Conservation (phyloP, 2,797 vertebrate genomes). For the Molothrus aeneus region DNA sequence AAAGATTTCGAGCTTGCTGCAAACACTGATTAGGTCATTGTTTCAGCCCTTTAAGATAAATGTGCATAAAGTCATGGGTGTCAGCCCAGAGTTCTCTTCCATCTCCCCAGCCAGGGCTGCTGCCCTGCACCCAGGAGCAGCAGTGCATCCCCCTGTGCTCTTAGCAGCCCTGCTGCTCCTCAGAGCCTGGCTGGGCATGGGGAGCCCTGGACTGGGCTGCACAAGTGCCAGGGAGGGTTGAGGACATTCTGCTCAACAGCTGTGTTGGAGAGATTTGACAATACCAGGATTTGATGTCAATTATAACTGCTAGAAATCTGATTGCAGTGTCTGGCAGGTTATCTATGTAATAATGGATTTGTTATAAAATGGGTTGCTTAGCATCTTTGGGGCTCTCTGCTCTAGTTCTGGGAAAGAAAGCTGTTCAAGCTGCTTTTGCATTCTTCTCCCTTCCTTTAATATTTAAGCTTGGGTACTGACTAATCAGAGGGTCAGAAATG, state of each 20-base stretch:
- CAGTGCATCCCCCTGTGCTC: neutral
- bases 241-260: constrained; percentile 10
- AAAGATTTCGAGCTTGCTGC: constrained; percentile 3
- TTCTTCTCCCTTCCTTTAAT: neutral
- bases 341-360: neutral
- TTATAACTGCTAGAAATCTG: constrained; percentile 25
- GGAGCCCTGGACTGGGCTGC: neutral
- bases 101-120: neutral
- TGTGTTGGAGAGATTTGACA: constrained; percentile 21
- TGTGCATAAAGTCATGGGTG: constrained; percentile 2
- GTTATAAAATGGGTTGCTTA: constrained; percentile 12
- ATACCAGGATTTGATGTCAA: neutral
- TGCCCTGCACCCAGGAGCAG: neutral
- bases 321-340: constrained; percentile 26
- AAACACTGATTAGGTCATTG: neutral
- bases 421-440: neutral
- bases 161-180: constrained; percentile 5
- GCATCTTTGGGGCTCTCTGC: neutral
- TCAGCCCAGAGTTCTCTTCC: neutral
- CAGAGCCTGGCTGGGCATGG: neutral
- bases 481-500: neutral
- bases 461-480: neutral
- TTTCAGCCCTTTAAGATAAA: constrained; percentile 33
- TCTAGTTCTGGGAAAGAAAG: neutral
- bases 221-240: neutral